Percentiles rank a stretch among this genome's conserved stretches.
Evolutionary conservation across 1,140 invertebrate species (phyloP).

Genomic region (Trichonephila clavata): DNA sequence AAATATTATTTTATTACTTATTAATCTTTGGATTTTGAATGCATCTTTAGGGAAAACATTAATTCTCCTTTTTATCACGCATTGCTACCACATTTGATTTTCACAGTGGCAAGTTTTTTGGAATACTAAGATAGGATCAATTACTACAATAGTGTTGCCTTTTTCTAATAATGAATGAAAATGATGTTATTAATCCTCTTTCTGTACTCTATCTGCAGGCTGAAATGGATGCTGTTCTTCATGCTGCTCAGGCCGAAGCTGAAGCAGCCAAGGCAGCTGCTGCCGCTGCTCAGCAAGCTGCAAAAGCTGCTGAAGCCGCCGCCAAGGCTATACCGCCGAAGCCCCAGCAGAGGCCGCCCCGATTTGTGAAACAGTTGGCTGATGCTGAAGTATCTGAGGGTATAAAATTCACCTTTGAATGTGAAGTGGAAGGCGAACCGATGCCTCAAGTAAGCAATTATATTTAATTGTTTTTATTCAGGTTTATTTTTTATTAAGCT

Average conservation of each 20-base stretch:
- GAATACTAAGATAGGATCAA: too few species aligned
- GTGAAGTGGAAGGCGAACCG: slow-evolving; percentile 92
- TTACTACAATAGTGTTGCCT: too few species aligned
- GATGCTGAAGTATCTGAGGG: slow-evolving; percentile 89
- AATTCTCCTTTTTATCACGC: too few species aligned
- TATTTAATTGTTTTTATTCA: background rate
- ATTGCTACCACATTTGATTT: too few species aligned
- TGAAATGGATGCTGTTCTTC: slow-evolving; percentile 80
- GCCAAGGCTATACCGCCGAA: slow-evolving; percentile 74
- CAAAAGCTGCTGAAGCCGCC: slow-evolving; percentile 79
- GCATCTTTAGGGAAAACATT: too few species aligned
- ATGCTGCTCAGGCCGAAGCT: slow-evolving; percentile 82
- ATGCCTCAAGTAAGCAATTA: slow-evolving; percentile 83
- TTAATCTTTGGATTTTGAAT: too few species aligned
- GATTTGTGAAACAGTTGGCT: slow-evolving; percentile 85
- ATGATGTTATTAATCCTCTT: too few species aligned
- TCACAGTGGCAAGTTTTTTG: too few species aligned
- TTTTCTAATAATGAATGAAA: too few species aligned
- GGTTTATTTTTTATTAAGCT: too few species aligned
- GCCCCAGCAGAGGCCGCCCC: slow-evolving; percentile 80
- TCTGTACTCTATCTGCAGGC: slow-evolving; percentile 78
- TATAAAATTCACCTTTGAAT: slow-evolving; percentile 89
- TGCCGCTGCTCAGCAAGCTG: slow-evolving; percentile 82
- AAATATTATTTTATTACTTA: too few species aligned
- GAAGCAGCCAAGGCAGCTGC: slow-evolving; percentile 83